Base-by-base conservation (phyloP, 2,888 invertebrate species). In the Tridacna gigas region DNA sequence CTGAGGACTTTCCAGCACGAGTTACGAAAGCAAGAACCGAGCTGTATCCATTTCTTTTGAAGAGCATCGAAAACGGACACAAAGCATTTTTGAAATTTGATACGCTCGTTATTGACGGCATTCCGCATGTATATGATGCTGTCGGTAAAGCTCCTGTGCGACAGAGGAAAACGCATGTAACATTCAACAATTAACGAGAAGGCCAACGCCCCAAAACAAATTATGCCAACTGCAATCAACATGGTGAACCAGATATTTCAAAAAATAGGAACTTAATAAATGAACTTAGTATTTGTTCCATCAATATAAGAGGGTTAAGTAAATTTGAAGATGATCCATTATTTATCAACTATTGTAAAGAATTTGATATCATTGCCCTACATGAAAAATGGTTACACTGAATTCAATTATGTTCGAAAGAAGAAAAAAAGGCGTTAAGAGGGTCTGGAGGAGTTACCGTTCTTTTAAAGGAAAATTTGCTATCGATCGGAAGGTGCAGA, bases 301-400 rank as follows among this genome's bases (percentile, higher is more conserved):
- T 51, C 13, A 51, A 51, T 51, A 51, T 51, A 51, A 51, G 51
- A 51, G n/a, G 9, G n/a, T n/a, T n/a, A n/a, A n/a, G n/a, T n/a
- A 61, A 61, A 61, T 61, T 15, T 20, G n/a, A 61, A 61, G 22
- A 11, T 20, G 61, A 61, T 20, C 9, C 9, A 15, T 20, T 9
- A 9, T 61, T 61, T 20, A 61, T 61, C 9, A 61, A 61, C n/a
- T 13, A 61, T 22, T 61, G 61, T 20, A 20, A 13, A 65, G 4
- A 65, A 25, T 65, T 65, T 65, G 65, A 65, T 65, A 65, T 65
- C 22, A 65, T 65, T 22, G 65, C 65, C 7, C 15, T 65, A n/a
- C 22, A 20, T 65, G 65, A 65, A 65, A 65, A 22, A 26, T 65
- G 65, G 65, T 13, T 65, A 25, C 26, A 15, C 15, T 20, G 25